These are phyloP conservation scores for Sebastes taczanowskii DNA, from an alignment of 2,797 vertebrate genomes.

Conservation along the genomic window DNA sequence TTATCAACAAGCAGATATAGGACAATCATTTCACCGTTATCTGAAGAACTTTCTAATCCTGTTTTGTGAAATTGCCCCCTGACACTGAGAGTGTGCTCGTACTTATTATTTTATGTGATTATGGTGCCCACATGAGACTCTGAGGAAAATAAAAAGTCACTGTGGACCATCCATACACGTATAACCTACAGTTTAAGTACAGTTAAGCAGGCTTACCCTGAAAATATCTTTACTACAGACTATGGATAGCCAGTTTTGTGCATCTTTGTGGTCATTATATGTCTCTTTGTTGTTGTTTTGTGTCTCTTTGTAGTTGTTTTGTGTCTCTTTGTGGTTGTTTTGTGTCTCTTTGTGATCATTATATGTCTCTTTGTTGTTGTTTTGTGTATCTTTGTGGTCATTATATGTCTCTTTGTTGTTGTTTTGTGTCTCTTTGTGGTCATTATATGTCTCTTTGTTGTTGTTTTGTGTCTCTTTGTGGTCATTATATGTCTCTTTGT, in stretches of 20 bases:
- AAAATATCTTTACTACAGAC: neutral
- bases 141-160: neutral
- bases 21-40: neutral
- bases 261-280: too few species aligned
- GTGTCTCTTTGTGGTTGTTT: too few species aligned
- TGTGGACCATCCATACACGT: neutral
- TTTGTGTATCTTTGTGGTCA: too few species aligned
- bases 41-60: neutral
- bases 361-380: too few species aligned
- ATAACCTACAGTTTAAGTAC: neutral
- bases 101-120: neutral
- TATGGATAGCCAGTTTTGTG: too few species aligned
- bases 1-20: neutral
- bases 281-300: too few species aligned
- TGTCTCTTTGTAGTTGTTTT: accelerated
- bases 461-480: too few species aligned
- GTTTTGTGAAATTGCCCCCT: neutral
- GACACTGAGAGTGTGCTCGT: neutral
- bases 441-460: too few species aligned
- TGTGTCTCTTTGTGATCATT: too few species aligned
- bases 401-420: too few species aligned
- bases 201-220: neutral
- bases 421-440: too few species aligned
- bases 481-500: too few species aligned
- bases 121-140: neutral